Evolutionary conservation across 2,113 vertebrate genomes (phyloP), one percentile per base, ranked within the genome.

Genomic region (Haplochromis burtoni): DNA sequence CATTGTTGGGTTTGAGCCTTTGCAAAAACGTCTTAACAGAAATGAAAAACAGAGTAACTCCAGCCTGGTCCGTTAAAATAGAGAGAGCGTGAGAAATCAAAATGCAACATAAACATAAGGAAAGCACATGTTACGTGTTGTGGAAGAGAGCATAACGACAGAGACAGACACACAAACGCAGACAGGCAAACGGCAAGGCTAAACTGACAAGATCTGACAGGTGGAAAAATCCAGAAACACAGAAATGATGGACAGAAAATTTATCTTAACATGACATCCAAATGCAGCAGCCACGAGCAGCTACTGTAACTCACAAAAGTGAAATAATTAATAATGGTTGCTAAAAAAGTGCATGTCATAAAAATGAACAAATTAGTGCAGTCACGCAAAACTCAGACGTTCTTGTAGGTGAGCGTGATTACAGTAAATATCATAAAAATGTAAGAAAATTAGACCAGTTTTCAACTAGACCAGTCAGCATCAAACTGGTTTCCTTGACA

Each of bases 51-150:
- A 80, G 42, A 51, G 76, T 81, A 82, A 83, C 8, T 2, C 76
- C 86, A 89, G 88, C 63, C 33, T 61, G 33, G 16, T 54, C 83
- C 38, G 17, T 86, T 59, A 38, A 81, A 68, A 80, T 55, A 83
- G 85, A 78, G 14, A 81, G 54, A 87, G 42, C 21, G n/a, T 24
- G n/a, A 45, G 78, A 84, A 42, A 33, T 87, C 49, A 84, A 88
- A 90, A 91, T 33, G 90, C 80, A 91, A 91, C 84, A 85, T 51
- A 88, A 89, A 91, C 76, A 78, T 53, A 59, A 76, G 88, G 86
- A 91, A 86, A 90, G 91, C 87, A 91, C 49, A 61, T 89, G 91
- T 92, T 80, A 31, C 81, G 55, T 79, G 88, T 33, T 14, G 78
- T 86, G 61, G 14, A 45, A 80, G 53, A 94, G 82, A 68, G 78